A percentile compares a stretch with the other conserved stretches of the same genome.
These are phyloP conservation scores for Rhabditoides inermis DNA, from an alignment of 2,888 invertebrate genomes.

Conservation along the genomic window DNA sequence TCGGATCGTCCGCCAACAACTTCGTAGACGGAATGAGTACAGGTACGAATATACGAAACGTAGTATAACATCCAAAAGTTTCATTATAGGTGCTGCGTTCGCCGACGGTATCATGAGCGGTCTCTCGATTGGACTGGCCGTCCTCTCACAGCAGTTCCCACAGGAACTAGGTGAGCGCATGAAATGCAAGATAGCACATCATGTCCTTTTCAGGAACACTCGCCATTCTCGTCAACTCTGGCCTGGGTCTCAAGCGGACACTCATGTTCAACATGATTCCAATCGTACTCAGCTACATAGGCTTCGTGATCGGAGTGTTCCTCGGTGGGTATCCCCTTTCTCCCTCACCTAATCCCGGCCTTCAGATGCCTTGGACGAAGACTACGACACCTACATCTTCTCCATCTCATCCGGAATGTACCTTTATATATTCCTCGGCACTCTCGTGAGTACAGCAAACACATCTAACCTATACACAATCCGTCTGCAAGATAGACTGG, in stretches of 20 bases:
- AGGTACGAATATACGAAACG: slow-evolving; percentile 12
- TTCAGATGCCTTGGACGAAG: slow-evolving; percentile 30
- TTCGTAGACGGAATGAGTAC: slow-evolving; percentile 51
- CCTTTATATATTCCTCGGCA: slow-evolving; percentile 48
- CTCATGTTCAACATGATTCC: slow-evolving; percentile 43
- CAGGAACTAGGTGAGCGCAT: slow-evolving; percentile 36
- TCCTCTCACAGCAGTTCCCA: slow-evolving; percentile 48
- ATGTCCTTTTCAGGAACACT: slow-evolving; percentile 23
- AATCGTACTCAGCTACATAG: slow-evolving; percentile 36
- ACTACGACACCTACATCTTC: slow-evolving; percentile 45
- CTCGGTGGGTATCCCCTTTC: slow-evolving; percentile 19
- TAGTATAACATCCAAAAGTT: background rate
- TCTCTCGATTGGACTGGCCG: slow-evolving; percentile 43
- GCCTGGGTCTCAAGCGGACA: slow-evolving; percentile 39
- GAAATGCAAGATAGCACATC: background rate
- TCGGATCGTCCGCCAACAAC: slow-evolving; percentile 46
- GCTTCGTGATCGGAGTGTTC: slow-evolving; percentile 41
- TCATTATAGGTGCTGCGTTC: slow-evolving; percentile 38
- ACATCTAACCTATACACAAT: too few relatives aligned
- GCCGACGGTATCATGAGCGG: slow-evolving; percentile 43
- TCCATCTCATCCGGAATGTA: slow-evolving; percentile 49
- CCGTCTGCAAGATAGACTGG: too few relatives aligned
- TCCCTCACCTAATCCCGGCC: background rate
- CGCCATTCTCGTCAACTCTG: slow-evolving; percentile 45
- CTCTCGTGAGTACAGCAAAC: slow-evolving; percentile 43